Percentiles rank a stretch among this genome's conserved stretches.
Conservation (phyloP, 2,113 vertebrate genomes). For the Bos indicus region DNA sequence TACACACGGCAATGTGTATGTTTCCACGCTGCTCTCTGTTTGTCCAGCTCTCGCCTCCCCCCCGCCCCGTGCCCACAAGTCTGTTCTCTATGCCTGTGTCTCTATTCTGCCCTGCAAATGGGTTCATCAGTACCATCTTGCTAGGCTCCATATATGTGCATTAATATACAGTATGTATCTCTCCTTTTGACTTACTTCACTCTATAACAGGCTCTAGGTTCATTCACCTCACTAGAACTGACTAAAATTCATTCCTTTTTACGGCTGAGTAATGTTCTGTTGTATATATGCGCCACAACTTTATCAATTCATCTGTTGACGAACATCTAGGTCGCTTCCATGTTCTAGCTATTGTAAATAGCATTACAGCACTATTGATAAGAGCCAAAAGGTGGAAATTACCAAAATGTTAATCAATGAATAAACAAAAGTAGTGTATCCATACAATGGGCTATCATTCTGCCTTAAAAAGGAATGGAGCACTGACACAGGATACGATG, state of each 20-base stretch:
- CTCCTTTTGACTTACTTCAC: not conserved
- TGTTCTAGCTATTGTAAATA: not conserved
- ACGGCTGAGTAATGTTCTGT: not conserved
- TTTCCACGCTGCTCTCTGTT: not conserved
- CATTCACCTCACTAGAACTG: not conserved
- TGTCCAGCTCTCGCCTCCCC: not conserved
- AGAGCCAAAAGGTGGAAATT: not conserved
- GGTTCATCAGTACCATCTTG: not conserved
- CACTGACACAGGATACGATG: not conserved
- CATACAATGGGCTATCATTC: not conserved
- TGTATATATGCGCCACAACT: not conserved
- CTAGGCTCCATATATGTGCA: not conserved
- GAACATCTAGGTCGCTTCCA: not conserved
- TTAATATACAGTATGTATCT: not conserved
- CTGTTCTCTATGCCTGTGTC: not conserved
- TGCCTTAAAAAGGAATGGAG: not conserved
- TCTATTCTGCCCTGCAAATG: not conserved
- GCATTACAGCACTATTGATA: not conserved
- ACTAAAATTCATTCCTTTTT: not conserved
- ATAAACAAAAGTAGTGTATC: not conserved
- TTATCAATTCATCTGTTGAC: not conserved
- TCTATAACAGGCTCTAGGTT: not conserved
- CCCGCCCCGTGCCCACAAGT: not conserved
- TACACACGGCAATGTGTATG: not conserved
- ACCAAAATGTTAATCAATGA: not conserved